phyloP scores from a whole-genome alignment of 2,113 vertebrate species.

The Polypterus bichir region DNA sequence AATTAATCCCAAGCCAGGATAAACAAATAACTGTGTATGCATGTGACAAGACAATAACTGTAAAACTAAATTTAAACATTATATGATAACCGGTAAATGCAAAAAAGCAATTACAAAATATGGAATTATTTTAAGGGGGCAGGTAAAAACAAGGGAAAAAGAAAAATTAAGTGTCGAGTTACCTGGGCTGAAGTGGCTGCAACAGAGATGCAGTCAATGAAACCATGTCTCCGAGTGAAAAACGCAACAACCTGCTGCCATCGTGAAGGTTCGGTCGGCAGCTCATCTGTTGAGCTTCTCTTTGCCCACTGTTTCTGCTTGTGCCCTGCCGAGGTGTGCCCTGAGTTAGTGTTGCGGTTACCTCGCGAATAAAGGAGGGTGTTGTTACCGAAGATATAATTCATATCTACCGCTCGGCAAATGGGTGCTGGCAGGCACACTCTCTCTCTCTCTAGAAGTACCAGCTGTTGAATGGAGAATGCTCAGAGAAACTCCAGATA shows the following conservation, averaged over 20 bases:
- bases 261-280: slow-evolving; percentile 68
- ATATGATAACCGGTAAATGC: too few species aligned
- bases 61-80: too few species aligned
- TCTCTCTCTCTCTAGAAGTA: slow-evolving; percentile 31
- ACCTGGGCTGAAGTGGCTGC: slow-evolving; percentile 77
- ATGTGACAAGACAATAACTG: too few species aligned
- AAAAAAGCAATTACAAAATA: too few species aligned
- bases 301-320: slow-evolving; percentile 81
- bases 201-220: slow-evolving; percentile 87
- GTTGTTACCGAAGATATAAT: slow-evolving; percentile 98
- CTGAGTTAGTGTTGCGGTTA: slow-evolving; percentile 61
- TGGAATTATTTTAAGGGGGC: too few species aligned
- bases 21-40: too few species aligned
- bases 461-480: slow-evolving; percentile 61
- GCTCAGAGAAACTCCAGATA: slow-evolving; percentile 56
- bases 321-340: slow-evolving; percentile 66
- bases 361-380: slow-evolving; percentile 78
- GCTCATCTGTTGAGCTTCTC: slow-evolving; percentile 75
- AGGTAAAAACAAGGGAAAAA: too few species aligned
- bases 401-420: slow-evolving; percentile 78
- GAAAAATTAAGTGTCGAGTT: slow-evolving; percentile 37
- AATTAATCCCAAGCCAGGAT: too few species aligned
- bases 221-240: slow-evolving; percentile 81
- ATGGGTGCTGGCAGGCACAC: slow-evolving; percentile 62
- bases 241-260: slow-evolving; percentile 90